Conservation (phyloP, 2,797 vertebrate species). For the Rhinatrema bivittatum region DNA sequence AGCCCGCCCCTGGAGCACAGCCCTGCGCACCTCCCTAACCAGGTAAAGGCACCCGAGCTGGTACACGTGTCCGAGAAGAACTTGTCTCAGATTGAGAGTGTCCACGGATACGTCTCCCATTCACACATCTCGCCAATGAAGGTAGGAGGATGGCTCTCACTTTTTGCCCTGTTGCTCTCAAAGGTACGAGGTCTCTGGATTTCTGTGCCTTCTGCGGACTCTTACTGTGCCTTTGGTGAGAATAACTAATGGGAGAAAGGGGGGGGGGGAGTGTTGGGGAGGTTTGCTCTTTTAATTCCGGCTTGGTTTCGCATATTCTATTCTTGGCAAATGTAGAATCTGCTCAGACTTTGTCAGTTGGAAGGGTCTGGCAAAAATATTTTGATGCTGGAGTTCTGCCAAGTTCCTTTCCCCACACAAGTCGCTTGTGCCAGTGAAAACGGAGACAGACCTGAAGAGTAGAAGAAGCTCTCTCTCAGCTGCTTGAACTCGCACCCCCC, state of each 20-base stretch:
- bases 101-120: slow-evolving; percentile 81
- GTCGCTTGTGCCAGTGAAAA: too few species aligned
- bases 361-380: too few species aligned
- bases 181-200: neutral
- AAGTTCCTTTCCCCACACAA: neutral
- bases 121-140: slow-evolving; percentile 88
- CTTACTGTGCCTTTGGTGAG: neutral
- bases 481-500: too few species aligned
- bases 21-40: slow-evolving; percentile 86
- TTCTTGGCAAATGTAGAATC: too few species aligned
- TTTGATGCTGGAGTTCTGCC: too few species aligned
- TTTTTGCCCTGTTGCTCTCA: slow-evolving; percentile 14
- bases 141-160: slow-evolving; percentile 54
- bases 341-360: too few species aligned
- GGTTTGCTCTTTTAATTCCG: too few species aligned
- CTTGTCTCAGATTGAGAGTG: slow-evolving; percentile 79
- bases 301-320: too few species aligned
- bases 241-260: slow-evolving; percentile 1
- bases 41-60: slow-evolving; percentile 84
- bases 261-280: too few species aligned
- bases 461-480: too few species aligned
- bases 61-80: slow-evolving; percentile 87
- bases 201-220: neutral
- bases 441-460: too few species aligned
- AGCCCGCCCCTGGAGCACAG: slow-evolving; percentile 94